Percentiles rank a stretch among this genome's conserved stretches.
Conservation (phyloP, 1,140 invertebrate species). For the Hypsibius dujardini region DNA sequence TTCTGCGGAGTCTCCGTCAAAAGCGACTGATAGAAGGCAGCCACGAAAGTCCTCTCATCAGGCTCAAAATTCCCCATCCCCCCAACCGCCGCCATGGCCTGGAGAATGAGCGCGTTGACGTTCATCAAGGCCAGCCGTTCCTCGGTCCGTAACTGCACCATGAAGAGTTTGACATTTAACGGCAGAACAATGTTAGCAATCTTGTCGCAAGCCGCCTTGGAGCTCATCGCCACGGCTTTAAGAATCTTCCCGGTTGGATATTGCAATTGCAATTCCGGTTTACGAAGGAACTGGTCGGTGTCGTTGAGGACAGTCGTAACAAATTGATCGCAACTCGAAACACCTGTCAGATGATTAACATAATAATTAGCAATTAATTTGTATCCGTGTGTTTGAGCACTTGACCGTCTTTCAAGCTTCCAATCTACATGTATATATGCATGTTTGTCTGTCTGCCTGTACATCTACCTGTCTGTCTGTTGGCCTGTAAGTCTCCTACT, state of each 20-base stretch:
- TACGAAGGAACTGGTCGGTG: neutral
- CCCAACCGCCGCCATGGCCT: neutral
- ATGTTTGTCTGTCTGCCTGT: no score
- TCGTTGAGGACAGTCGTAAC: neutral
- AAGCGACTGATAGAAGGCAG: neutral
- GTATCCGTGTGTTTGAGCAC: no score
- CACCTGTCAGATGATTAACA: no score
- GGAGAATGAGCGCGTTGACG: neutral
- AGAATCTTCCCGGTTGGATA: neutral
- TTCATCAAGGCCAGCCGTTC: neutral
- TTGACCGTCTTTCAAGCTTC: no score
- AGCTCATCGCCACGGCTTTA: neutral
- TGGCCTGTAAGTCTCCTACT: no score
- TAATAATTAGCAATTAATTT: no score
- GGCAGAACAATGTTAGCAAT: neutral
- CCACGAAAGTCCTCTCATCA: neutral
- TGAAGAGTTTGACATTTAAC: neutral
- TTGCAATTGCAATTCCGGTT: conserved; percentile 5
- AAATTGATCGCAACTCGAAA: neutral
- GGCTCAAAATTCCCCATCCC: neutral
- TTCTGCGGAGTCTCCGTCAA: neutral
- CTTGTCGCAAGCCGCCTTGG: neutral
- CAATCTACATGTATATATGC: no score
- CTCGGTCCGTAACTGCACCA: neutral
- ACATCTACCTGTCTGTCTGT: no score